These are phyloP conservation scores for Entomobrya proxima DNA, from an alignment of 2,888 invertebrate genomes.

Conservation along the genomic window DNA sequence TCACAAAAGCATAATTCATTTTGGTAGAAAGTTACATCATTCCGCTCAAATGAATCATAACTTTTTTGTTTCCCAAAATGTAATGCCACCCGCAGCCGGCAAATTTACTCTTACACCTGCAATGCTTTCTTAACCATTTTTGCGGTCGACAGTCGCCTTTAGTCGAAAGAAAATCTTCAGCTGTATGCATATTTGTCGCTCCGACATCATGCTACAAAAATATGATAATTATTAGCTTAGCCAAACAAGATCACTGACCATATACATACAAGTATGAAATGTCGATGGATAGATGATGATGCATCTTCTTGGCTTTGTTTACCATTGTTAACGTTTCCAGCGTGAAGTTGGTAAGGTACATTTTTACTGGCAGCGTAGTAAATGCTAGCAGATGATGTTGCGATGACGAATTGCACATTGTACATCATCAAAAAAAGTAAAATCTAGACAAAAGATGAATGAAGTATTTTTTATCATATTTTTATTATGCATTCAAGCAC, in stretches of 20 bases:
- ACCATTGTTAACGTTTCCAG: not conserved
- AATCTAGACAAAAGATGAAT: no score
- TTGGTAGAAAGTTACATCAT: conserved; percentile 65
- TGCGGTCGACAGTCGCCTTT: conserved; percentile 8
- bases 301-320: not conserved
- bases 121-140: not conserved
- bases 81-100: conserved; percentile 55
- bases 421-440: no score
- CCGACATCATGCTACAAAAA: conserved; percentile 8
- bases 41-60: conserved; percentile 64
- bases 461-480: no score
- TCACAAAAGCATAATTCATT: not conserved
- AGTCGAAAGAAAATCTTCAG: not conserved
- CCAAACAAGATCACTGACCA: conserved; percentile 22
- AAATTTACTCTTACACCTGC: not conserved
- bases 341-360: not conserved
- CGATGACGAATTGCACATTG: not conserved
- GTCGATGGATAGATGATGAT: not conserved
- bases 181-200: not conserved
- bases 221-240: conserved; percentile 5
- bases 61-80: conserved; percentile 40
- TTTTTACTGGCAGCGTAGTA: not conserved
- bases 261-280: conserved; percentile 30
- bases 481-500: no score
- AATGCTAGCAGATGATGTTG: not conserved